These are phyloP conservation scores for Semotilus atromaculatus DNA, from an alignment of 2,797 vertebrate species.

Conservation along the genomic window DNA sequence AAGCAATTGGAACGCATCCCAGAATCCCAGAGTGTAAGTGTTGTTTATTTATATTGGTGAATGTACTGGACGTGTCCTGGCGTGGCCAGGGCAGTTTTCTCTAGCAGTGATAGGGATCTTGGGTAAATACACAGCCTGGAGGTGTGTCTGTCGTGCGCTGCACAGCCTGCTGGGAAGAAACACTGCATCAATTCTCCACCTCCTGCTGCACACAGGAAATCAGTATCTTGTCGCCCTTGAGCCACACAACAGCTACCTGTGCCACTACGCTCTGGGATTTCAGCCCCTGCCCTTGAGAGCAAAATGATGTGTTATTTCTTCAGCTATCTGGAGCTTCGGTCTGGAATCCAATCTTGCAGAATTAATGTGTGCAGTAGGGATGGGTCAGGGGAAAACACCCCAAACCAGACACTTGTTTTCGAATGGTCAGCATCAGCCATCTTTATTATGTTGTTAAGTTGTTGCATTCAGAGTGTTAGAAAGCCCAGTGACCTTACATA, in stretches of 20 bases:
- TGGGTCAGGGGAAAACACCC: conserved; percentile 30
- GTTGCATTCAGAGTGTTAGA: conserved; percentile 9
- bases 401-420: conserved; percentile 37
- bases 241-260: conserved; percentile 23
- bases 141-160: conserved; percentile 56
- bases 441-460: conserved; percentile 14
- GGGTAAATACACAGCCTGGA: conserved; percentile 63
- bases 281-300: conserved; percentile 25
- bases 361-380: conserved; percentile 17
- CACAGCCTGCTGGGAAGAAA: conserved; percentile 46
- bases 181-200: conserved; percentile 48
- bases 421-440: conserved; percentile 1
- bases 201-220: conserved; percentile 57
- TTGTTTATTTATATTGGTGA: conserved; percentile 57
- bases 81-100: conserved; percentile 49
- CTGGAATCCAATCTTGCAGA: conserved; percentile 26
- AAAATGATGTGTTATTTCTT: conserved; percentile 48
- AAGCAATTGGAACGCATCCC: not conserved
- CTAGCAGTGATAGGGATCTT: conserved; percentile 61
- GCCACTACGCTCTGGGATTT: conserved; percentile 27
- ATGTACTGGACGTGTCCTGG: conserved; percentile 35
- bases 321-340: conserved; percentile 18
- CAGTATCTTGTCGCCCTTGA: conserved; percentile 33
- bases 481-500: conserved; percentile 20
- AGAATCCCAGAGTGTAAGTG: conserved; percentile 24